These are phyloP conservation scores for Ceuthmochares aereus DNA, from an alignment of 2,113 vertebrate genomes.

Conservation along the genomic window DNA sequence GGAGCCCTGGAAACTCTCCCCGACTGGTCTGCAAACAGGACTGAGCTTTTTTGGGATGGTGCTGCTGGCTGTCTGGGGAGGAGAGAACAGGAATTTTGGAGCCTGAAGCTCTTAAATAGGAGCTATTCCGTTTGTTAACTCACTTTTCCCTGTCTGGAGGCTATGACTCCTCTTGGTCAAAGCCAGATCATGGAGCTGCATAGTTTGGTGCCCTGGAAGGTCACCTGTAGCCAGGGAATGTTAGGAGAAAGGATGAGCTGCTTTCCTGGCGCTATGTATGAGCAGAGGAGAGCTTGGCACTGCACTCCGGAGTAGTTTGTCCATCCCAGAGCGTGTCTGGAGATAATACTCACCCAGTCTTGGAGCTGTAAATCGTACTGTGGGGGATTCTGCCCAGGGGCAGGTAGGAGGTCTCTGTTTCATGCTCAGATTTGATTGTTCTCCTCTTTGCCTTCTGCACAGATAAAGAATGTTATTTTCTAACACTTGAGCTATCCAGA, in stretches of 20 bases:
- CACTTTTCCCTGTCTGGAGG: not conserved
- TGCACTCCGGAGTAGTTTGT: not conserved
- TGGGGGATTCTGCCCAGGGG: not conserved
- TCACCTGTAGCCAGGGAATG: not conserved
- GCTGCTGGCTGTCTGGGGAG: not conserved
- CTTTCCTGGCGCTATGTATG: not conserved
- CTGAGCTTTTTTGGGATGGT: not conserved
- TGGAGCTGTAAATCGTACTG: not conserved
- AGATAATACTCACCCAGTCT: not conserved
- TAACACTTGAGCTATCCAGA: not conserved
- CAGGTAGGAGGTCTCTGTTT: not conserved
- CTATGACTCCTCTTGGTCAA: not conserved
- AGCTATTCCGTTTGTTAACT: not conserved
- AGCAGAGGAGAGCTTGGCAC: not conserved
- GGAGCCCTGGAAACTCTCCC: not conserved
- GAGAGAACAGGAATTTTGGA: not conserved
- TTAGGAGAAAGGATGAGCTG: not conserved
- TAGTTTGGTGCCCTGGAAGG: not conserved
- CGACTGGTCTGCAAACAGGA: not conserved
- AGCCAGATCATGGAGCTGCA: not conserved
- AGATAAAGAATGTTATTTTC: not conserved
- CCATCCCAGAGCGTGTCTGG: not conserved
- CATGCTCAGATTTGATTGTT: not conserved
- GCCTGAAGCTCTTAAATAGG: not conserved
- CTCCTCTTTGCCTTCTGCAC: not conserved